Evolutionary conservation across 1,140 invertebrate genomes (phyloP).

Genomic region (Grapholita molesta): DNA sequence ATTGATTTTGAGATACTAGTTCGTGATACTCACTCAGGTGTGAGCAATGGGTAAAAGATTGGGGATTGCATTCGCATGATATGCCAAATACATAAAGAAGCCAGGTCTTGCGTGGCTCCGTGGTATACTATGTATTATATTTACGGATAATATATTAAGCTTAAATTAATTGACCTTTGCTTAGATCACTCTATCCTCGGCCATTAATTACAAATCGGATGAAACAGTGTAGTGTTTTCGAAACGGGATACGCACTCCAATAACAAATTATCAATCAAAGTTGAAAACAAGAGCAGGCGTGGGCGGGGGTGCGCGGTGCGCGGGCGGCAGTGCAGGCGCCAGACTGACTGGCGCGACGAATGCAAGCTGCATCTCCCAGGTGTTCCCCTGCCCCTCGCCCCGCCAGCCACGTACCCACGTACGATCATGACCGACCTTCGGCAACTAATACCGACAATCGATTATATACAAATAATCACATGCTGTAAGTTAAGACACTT

Average conservation of each 20-base stretch:
- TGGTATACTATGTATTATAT: no score
- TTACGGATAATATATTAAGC: neutral
- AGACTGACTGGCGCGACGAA: constrained; percentile 65
- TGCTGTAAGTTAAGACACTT: no score
- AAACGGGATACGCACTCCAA: constrained; percentile 55
- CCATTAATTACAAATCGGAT: constrained; percentile 13
- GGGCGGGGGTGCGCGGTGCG: constrained; percentile 29
- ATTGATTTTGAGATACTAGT: no score
- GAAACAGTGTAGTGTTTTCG: constrained; percentile 51
- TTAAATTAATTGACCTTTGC: neutral
- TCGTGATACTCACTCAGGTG: no score
- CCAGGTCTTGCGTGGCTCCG: neutral
- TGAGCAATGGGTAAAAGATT: constrained; percentile 23
- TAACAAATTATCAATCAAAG: constrained; percentile 77
- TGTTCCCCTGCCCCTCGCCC: constrained; percentile 35
- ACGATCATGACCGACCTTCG: constrained; percentile 19
- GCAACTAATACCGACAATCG: neutral
- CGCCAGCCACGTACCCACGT: constrained; percentile 22
- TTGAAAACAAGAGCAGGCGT: constrained; percentile 67
- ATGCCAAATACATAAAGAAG: constrained; percentile 12
- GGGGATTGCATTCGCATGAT: constrained; percentile 21
- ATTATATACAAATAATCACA: neutral
- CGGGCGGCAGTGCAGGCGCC: constrained; percentile 39
- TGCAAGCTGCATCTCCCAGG: constrained; percentile 71
- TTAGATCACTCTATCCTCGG: neutral